These are phyloP conservation scores for Tromatobia lineatoria DNA, from an alignment of 2,888 invertebrate species.

Conservation along the genomic window DNA sequence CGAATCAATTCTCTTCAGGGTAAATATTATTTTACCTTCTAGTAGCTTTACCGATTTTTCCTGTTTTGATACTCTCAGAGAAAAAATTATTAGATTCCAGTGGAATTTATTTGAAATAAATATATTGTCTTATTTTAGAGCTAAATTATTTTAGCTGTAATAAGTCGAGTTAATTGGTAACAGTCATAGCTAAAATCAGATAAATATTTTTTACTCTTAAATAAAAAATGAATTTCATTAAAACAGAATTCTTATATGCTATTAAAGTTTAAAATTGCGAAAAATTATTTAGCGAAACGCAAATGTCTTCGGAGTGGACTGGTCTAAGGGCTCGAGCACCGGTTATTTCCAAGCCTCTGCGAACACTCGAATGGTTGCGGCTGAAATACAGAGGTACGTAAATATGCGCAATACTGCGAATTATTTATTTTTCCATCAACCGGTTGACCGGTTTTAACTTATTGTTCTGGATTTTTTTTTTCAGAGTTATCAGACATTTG, in stretches of 20 bases:
- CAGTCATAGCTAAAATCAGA: too few relatives aligned
- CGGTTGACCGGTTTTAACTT: background rate
- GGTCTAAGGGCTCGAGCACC: constrained; percentile 82
- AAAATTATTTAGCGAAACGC: constrained; percentile 79
- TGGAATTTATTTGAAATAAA: too few relatives aligned
- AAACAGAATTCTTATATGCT: too few relatives aligned
- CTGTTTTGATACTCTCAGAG: too few relatives aligned
- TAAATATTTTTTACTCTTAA: too few relatives aligned
- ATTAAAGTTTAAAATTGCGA: too few relatives aligned
- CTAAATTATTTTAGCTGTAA: too few relatives aligned
- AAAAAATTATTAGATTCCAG: too few relatives aligned
- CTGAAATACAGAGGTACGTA: constrained; percentile 79
- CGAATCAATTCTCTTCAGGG: constrained; percentile 81
- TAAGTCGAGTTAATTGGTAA: too few relatives aligned
- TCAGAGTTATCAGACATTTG: constrained; percentile 76
- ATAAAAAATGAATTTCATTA: too few relatives aligned
- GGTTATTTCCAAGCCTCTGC: constrained; percentile 77
- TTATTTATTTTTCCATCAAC: too few relatives aligned
- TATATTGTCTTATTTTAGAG: too few relatives aligned
- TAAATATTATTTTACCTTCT: constrained; percentile 64
- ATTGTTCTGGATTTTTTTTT: constrained; percentile 10
- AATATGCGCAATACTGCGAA: background rate
- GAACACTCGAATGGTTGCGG: constrained; percentile 80
- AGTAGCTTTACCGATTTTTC: background rate
- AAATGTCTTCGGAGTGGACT: constrained; percentile 84